Evolutionary conservation across 2,797 vertebrate genomes (phyloP), one percentile per base, ranked within the genome.

Genomic region (Setipinna tenuifilis): DNA sequence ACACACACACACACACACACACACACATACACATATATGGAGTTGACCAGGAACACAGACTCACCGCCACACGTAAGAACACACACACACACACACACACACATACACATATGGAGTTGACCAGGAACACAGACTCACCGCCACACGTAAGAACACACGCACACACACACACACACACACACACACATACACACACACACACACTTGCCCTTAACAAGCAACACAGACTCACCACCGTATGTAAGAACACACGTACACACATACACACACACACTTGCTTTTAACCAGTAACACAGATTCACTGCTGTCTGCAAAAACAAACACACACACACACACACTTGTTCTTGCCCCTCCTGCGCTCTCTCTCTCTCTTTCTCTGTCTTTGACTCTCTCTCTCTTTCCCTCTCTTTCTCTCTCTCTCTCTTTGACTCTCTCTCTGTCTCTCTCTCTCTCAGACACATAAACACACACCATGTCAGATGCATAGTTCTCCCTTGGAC

Each of bases 81-180:
- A 65, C 23, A 65, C 62, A 65, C 62, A 65, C 62, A 65, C 23
- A 65, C 23, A 28, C 9, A 28, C 62, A 65, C 23, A 65, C 23
- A 65, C 23, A 28, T 9, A 14, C n/a, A 65, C n/a, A 65, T 10
- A 12, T 11, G n/a, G n/a, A n/a, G n/a, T 4, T 75, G 31, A 35
- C 68, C 28, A 75, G 68, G 31, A 75, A 75, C 68, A 75, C 68
- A 75, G 68, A 75, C 31, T 75, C 68, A 75, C 68, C 68, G 5
- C 68, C 68, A 7, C 28, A 75, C 25, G 68, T 75, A 75, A 75
- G 68, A 75, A 16, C 28, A 35, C 28, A 17, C 68, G 7, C 68
- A 41, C 68, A 35, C 68, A 75, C 68, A 75, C 68, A 2, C 12
- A 41, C 25, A 31, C 10, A 16, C 25, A 68, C 25, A 68, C 68